Evolutionary conservation across 1,140 invertebrate genomes (phyloP).

Genomic region (Achroia grisella): DNA sequence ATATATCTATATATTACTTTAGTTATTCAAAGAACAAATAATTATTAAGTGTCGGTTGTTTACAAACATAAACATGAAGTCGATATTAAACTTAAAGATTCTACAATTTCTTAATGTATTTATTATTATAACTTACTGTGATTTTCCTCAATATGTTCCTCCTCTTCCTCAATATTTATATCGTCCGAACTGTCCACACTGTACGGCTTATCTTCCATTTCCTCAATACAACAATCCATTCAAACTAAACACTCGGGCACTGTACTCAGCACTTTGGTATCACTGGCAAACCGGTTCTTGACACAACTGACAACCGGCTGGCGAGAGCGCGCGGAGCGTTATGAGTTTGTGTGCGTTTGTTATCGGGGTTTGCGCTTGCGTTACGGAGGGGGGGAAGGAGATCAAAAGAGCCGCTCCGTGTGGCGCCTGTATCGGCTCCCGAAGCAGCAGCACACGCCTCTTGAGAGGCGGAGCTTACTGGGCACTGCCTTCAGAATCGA

Average conservation of each 20-base stretch:
- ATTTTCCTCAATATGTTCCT: constrained; percentile 57
- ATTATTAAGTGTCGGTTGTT: too few species aligned
- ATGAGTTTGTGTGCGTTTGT: constrained; percentile 58
- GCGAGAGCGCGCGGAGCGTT: constrained; percentile 56
- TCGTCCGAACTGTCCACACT: constrained; percentile 68
- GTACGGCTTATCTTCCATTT: constrained; percentile 66
- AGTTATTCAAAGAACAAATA: too few species aligned
- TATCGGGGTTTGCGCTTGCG: constrained; percentile 44
- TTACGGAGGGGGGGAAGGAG: constrained; percentile 35
- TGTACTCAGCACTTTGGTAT: constrained; percentile 45
- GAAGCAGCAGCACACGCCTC: constrained; percentile 73
- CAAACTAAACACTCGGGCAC: constrained; percentile 44
- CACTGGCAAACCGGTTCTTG: constrained; percentile 52
- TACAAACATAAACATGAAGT: too few species aligned
- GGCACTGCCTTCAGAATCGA: constrained; percentile 64
- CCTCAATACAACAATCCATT: constrained; percentile 52
- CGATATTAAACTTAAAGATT: too few species aligned
- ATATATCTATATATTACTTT: too few species aligned
- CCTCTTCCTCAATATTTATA: constrained; percentile 63
- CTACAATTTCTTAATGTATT: too few species aligned
- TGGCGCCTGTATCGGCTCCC: constrained; percentile 60
- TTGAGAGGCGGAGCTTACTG: constrained; percentile 57
- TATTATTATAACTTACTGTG: constrained; percentile 61
- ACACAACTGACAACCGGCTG: constrained; percentile 54
- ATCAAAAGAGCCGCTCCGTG: constrained; percentile 57